phyloP scores from a whole-genome alignment of 2,888 invertebrate species.

The Theristus sp. region DNA sequence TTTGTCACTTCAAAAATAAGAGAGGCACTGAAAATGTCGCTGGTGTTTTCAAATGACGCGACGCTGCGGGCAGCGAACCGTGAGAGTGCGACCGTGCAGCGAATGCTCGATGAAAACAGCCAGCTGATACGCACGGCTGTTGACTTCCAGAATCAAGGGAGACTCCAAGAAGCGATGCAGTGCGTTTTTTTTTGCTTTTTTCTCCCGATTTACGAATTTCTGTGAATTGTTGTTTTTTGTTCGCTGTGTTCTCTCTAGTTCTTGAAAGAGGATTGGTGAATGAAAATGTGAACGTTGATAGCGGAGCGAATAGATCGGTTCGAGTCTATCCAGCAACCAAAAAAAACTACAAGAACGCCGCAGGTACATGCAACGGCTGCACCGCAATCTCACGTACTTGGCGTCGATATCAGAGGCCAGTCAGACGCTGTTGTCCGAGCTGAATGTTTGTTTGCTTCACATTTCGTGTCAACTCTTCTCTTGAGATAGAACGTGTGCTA shows the following conservation, averaged over 20 bases:
- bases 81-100: not conserved
- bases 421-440: constrained; percentile 29
- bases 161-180: not conserved
- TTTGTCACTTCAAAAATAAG: not conserved
- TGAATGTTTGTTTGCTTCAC: not conserved
- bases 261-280: too few species aligned
- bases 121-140: constrained; percentile 89
- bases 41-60: not conserved
- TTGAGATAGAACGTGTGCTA: too few species aligned
- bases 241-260: not conserved
- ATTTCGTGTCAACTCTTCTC: too few species aligned
- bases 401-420: constrained; percentile 90
- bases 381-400: constrained; percentile 81
- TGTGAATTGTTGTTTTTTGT: not conserved
- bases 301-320: too few species aligned
- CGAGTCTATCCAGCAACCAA: too few species aligned
- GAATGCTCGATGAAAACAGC: constrained; percentile 79
- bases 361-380: constrained; percentile 69
- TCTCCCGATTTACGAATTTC: too few species aligned
- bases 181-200: not conserved
- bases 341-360: constrained; percentile 12
- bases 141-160: constrained; percentile 84
- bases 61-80: not conserved
- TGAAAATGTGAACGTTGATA: too few species aligned
- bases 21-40: not conserved